phyloP scores from a whole-genome alignment of 2,797 vertebrate genomes.

The Balearica regulorum region DNA sequence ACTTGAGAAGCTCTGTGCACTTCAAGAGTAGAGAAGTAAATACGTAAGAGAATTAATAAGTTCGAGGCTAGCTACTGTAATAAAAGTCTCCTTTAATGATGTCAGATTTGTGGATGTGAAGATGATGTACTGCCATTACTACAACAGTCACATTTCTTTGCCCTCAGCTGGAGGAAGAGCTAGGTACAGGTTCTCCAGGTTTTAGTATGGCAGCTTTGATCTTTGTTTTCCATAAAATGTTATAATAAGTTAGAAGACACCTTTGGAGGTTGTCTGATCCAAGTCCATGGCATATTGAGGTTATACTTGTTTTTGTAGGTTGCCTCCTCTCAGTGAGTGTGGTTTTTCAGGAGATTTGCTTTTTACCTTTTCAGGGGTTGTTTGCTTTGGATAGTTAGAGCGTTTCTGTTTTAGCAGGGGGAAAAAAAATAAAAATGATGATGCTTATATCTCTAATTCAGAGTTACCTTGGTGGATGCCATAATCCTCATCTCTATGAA shows the following conservation, averaged over 20 bases:
- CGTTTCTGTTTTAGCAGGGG: neutral
- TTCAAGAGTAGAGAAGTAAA: neutral
- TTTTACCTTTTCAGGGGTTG: neutral
- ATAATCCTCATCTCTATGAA: neutral
- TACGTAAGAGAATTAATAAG: neutral
- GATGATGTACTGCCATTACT: neutral
- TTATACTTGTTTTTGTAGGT: neutral
- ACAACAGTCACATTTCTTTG: neutral
- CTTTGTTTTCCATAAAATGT: neutral
- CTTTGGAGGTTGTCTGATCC: neutral
- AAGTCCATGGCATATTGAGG: neutral
- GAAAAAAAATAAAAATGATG: no score
- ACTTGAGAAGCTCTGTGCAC: neutral
- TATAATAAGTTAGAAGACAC: neutral
- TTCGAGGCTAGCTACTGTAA: neutral
- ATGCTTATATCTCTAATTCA: neutral
- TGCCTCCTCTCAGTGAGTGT: neutral
- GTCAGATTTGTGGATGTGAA: neutral
- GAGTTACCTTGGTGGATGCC: neutral
- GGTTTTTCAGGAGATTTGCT: fast-evolving
- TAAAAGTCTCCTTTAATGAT: neutral
- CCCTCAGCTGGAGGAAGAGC: neutral
- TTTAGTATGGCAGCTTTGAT: neutral
- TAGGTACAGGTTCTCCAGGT: neutral
- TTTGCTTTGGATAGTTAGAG: neutral